phyloP scores from a whole-genome alignment of 2,113 vertebrate genomes.

The Cervus canadensis region DNA sequence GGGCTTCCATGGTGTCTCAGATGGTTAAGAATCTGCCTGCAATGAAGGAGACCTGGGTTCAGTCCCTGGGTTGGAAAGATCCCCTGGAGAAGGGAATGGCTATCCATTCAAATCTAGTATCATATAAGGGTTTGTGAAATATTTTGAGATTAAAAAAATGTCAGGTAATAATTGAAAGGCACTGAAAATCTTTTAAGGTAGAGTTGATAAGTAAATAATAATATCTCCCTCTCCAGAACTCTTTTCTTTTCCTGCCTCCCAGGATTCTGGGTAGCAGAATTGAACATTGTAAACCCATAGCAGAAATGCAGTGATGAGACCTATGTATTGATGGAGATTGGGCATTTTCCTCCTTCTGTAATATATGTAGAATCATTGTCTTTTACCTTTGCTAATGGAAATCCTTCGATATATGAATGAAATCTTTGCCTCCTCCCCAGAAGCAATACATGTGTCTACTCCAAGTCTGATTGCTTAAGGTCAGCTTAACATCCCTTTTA shows the following conservation, averaged over 20 bases:
- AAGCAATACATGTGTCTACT: background rate
- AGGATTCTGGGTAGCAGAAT: background rate
- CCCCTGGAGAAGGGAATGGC: background rate
- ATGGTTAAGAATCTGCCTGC: background rate
- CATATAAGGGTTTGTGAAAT: background rate
- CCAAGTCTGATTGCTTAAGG: background rate
- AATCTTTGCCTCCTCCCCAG: background rate
- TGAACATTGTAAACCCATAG: background rate
- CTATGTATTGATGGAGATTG: background rate
- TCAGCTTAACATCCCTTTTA: background rate
- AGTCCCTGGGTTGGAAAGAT: background rate
- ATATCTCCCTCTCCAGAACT: background rate
- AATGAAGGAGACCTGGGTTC: background rate
- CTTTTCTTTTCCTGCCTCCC: background rate
- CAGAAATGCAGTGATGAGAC: background rate
- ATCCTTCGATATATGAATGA: background rate
- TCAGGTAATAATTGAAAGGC: background rate
- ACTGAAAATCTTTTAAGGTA: background rate
- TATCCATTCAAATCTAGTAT: background rate
- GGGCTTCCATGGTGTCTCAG: background rate
- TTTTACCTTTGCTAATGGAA: background rate
- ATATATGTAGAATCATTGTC: background rate
- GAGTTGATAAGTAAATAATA: background rate
- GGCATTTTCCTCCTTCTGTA: background rate
- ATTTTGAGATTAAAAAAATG: background rate